phyloP scores from a whole-genome alignment of 2,888 invertebrate species.

The Rhopalosiphum nymphaeae region DNA sequence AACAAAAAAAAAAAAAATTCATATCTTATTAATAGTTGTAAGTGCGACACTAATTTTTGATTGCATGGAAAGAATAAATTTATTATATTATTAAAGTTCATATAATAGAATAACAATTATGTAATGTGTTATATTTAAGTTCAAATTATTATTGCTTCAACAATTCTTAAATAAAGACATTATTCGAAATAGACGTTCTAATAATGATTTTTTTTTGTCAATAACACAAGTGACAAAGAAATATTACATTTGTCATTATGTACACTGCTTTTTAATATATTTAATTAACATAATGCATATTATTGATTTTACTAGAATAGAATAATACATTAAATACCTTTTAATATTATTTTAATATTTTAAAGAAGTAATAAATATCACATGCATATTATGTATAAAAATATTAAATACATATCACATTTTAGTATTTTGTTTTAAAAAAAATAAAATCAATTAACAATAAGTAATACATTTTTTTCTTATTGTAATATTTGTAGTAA shows the following conservation, averaged over 20 bases:
- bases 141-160: neutral
- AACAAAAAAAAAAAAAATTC: neutral
- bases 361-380: neutral
- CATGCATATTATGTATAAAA: too few relatives aligned
- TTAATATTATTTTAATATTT: neutral
- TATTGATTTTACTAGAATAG: neutral
- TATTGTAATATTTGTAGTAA: too few relatives aligned
- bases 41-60: neutral
- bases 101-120: neutral
- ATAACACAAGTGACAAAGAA: constrained; percentile 4
- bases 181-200: neutral
- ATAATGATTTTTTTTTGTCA: constrained; percentile 7
- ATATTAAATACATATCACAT: too few relatives aligned
- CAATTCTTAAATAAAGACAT: constrained; percentile 9
- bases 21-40: neutral
- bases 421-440: too few relatives aligned
- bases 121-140: neutral
- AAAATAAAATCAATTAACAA: too few relatives aligned
- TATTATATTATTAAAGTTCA: neutral
- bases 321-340: neutral
- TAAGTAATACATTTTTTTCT: too few relatives aligned
- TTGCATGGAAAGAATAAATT: neutral
- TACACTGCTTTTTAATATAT: neutral
- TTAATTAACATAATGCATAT: neutral
- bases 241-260: neutral